These are phyloP conservation scores for Prunella himalayana DNA, from an alignment of 2,113 vertebrate species.

Conservation along the genomic window DNA sequence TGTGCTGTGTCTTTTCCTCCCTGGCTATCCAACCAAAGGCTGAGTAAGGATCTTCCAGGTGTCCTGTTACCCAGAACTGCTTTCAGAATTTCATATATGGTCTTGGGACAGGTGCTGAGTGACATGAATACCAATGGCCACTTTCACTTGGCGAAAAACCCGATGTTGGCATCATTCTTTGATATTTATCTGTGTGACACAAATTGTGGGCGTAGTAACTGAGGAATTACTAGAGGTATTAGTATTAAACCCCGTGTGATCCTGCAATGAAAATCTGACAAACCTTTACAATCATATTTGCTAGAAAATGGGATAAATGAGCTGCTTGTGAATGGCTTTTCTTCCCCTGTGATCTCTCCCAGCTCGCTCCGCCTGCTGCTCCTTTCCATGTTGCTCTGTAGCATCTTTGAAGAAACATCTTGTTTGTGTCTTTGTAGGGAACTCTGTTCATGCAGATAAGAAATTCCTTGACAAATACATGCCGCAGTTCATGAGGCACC, in stretches of 20 bases:
- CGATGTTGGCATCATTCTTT: accelerated
- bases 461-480: conserved; percentile 96
- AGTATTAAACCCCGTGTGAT: background rate
- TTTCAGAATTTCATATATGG: accelerated
- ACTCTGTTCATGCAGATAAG: conserved; percentile 88
- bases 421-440: conserved; percentile 73
- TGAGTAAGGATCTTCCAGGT: accelerated
- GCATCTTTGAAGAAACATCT: background rate
- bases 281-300: background rate
- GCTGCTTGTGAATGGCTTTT: background rate
- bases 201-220: background rate
- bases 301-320: background rate
- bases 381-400: background rate
- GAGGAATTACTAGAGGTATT: background rate
- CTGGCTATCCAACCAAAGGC: accelerated
- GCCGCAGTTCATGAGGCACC: conserved; percentile 93
- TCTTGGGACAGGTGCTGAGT: background rate
- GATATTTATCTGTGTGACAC: background rate
- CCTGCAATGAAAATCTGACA: background rate
- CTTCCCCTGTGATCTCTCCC: background rate
- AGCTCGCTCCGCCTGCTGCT: background rate
- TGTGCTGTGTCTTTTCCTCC: background rate
- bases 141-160: background rate
- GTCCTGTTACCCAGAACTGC: background rate
- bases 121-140: background rate